Base-by-base conservation (phyloP, 2,113 vertebrate species). In the Hydrochoerus hydrochaeris region DNA sequence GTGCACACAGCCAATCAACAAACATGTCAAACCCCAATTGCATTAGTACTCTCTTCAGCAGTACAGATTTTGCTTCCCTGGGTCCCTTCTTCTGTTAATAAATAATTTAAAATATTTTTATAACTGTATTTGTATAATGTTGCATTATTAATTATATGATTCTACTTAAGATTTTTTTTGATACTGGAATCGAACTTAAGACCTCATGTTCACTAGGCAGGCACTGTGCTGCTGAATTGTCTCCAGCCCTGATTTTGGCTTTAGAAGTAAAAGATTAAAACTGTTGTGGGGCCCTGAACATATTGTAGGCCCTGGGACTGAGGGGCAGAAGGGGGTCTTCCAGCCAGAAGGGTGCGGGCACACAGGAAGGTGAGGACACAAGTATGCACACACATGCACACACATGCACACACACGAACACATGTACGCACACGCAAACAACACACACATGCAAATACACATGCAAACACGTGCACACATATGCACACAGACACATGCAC, bases 31-130 rank as follows among this genome's bases (percentile, higher is more conserved):
- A 41, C 46, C 62, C 85, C 2, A 22, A 62, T 5, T 1, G 0
- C 41, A 5, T 16, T 3, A 9, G 0, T 12, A 38, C 0, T 0
- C 16, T 30, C 22, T 1, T 4, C 26, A 16, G 41, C 20, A 3
- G 13, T 22, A 0, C 20, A 14, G 14, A 11, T 11, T 26, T 4
- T 2, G 26, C 17, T 20, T 60, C 65, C 8, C 0, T 14, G 44
- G 22, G 8, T 5, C 24, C 30, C 49, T 63, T 52, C 19, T 30
- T 54, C 54, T 24, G 8, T 3, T 3, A 22, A n/a, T 62, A 69
- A 54, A 57, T 32, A 38, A 38, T 28, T 6, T 12, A 78, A 78
- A 57, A n/a, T 44, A 9, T 9, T 28, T 44, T 28, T n/a, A 52
- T 44, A 10, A 6, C 9, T 16, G 0, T n/a, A 6, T 32, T 46